Conservation (phyloP, 2,888 invertebrate species). For the Exephanes ischioxanthus region DNA sequence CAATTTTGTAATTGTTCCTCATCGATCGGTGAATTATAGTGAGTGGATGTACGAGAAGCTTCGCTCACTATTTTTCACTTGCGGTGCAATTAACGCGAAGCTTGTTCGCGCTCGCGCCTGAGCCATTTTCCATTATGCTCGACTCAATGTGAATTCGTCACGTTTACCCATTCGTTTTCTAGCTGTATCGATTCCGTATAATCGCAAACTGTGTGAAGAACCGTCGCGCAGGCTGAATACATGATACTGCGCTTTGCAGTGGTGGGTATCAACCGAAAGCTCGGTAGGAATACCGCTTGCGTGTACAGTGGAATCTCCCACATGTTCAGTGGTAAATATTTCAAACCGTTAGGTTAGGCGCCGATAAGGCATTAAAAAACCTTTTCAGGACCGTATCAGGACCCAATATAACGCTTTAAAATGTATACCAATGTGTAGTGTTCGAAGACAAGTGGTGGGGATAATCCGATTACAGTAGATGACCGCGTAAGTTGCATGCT, state of each 20-base stretch:
- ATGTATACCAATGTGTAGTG: too few relatives aligned
- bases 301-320: not conserved
- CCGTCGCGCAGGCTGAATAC: conserved; percentile 10
- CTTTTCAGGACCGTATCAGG: too few relatives aligned
- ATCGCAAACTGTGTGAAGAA: conserved; percentile 12
- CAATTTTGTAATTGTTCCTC: conserved; percentile 7
- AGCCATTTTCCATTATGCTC: not conserved
- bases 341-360: not conserved
- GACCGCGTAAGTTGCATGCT: too few relatives aligned
- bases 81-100: not conserved
- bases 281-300: not conserved
- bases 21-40: not conserved
- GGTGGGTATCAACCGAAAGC: not conserved
- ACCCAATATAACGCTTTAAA: too few relatives aligned
- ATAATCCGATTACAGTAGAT: too few relatives aligned
- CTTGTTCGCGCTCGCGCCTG: not conserved
- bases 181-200: not conserved
- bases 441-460: too few relatives aligned
- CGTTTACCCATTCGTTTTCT: conserved; percentile 20
- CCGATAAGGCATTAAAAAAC: not conserved
- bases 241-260: not conserved
- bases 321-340: not conserved
- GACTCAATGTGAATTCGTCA: not conserved
- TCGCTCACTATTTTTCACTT: not conserved
- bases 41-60: not conserved